These are phyloP conservation scores for Silurus asotus DNA, from an alignment of 2,113 vertebrate species.

Conservation along the genomic window DNA sequence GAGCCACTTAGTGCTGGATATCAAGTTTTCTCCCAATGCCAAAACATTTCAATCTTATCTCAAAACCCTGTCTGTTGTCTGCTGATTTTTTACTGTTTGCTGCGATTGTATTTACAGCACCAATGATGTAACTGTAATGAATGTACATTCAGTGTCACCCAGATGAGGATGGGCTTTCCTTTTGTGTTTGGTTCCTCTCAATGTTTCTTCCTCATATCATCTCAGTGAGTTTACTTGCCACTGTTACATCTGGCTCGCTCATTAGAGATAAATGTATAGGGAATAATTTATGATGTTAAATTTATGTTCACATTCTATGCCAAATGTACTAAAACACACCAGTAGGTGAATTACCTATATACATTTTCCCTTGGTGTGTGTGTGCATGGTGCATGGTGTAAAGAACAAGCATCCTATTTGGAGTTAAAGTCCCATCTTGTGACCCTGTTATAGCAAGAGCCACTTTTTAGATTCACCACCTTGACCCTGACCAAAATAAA, in stretches of 20 bases:
- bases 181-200: too few relatives aligned
- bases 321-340: neutral
- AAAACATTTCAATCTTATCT: neutral
- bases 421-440: neutral
- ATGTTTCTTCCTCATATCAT: too few relatives aligned
- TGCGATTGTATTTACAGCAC: neutral
- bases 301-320: too few relatives aligned
- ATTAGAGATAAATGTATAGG: too few relatives aligned
- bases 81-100: neutral
- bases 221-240: too few relatives aligned
- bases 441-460: neutral
- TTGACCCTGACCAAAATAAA: neutral
- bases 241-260: too few relatives aligned
- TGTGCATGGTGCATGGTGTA: too few relatives aligned
- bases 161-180: too few relatives aligned
- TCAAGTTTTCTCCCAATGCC: neutral
- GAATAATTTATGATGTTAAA: too few relatives aligned
- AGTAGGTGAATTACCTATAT: neutral
- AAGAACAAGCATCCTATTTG: neutral
- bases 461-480: neutral
- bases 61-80: neutral
- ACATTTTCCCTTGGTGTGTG: neutral
- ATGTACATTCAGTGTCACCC: too few relatives aligned
- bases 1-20: neutral
- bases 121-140: too few relatives aligned